These are phyloP conservation scores for Galleria mellonella DNA, from an alignment of 1,140 invertebrate species.

Conservation along the genomic window DNA sequence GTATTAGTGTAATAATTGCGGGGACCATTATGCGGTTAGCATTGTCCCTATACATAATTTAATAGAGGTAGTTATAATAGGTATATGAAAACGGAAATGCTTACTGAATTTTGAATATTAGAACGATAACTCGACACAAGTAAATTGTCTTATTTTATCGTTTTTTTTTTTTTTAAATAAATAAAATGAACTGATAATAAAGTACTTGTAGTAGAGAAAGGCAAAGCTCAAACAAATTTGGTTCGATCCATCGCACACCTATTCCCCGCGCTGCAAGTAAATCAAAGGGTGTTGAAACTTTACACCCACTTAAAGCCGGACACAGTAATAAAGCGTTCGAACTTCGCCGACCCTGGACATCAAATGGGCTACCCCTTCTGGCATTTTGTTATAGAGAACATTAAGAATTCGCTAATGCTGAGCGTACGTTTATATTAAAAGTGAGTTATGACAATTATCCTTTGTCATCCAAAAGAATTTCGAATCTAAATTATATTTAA, in stretches of 20 bases:
- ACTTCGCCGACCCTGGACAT: slow-evolving; percentile 68
- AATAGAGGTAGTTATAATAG: neutral
- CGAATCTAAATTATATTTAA: too few relatives aligned
- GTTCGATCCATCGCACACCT: slow-evolving; percentile 42
- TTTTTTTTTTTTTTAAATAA: slow-evolving; percentile 2
- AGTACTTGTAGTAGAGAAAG: slow-evolving; percentile 26
- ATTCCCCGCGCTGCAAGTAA: slow-evolving; percentile 59
- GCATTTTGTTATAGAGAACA: slow-evolving; percentile 61
- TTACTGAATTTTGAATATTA: too few relatives aligned
- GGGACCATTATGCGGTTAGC: slow-evolving; percentile 48
- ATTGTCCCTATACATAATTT: slow-evolving; percentile 23
- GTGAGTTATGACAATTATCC: too few relatives aligned
- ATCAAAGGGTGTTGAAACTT: slow-evolving; percentile 74
- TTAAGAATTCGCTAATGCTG: slow-evolving; percentile 42
- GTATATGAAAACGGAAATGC: neutral
- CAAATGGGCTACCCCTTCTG: slow-evolving; percentile 64
- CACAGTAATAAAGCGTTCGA: slow-evolving; percentile 73
- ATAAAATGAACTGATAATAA: slow-evolving; percentile 20
- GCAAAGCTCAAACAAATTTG: slow-evolving; percentile 45
- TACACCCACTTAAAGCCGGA: slow-evolving; percentile 73
- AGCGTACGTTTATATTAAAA: neutral
- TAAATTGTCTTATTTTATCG: neutral
- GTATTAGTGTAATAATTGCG: slow-evolving; percentile 67
- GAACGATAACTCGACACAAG: too few relatives aligned
- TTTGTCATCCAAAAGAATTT: too few relatives aligned